phyloP scores from a whole-genome alignment of 2,888 invertebrate genomes.

The Malthinus seriepunctatus region DNA sequence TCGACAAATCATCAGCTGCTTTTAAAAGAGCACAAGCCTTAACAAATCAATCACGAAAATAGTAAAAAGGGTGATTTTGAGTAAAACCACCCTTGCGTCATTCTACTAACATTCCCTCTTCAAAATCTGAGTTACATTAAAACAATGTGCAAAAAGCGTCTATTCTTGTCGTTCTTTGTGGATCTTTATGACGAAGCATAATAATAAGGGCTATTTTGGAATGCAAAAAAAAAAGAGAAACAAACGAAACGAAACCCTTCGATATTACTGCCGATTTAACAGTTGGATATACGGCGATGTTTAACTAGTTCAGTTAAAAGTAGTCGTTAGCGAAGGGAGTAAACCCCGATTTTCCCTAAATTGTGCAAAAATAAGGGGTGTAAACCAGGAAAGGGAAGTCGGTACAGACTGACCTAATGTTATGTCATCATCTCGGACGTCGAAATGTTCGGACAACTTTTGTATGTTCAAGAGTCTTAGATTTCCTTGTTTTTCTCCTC shows the following conservation, averaged over 20 bases:
- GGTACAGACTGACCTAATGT: slow-evolving; percentile 52
- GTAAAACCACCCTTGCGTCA: slow-evolving; percentile 25
- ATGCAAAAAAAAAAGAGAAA: slow-evolving; percentile 15
- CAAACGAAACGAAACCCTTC: slow-evolving; percentile 19
- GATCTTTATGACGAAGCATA: slow-evolving; percentile 10
- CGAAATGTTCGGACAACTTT: slow-evolving; percentile 29
- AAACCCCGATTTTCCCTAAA: slow-evolving; percentile 49
- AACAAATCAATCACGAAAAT: slow-evolving; percentile 27
- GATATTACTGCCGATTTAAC: slow-evolving; percentile 11
- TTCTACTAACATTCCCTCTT: slow-evolving; percentile 13
- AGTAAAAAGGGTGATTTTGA: slow-evolving; percentile 27
- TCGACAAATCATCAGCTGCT: slow-evolving; percentile 27
- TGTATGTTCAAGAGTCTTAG: slow-evolving; percentile 41
- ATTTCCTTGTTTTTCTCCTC: slow-evolving; percentile 39
- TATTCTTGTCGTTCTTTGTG: too few species aligned
- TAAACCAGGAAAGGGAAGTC: slow-evolving; percentile 48
- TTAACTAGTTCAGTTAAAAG: slow-evolving; percentile 25
- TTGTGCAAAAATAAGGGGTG: slow-evolving; percentile 43
- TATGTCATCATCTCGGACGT: slow-evolving; percentile 45
- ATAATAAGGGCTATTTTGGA: slow-evolving; percentile 8
- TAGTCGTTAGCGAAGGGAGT: slow-evolving; percentile 37
- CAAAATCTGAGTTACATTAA: slow-evolving; percentile 24
- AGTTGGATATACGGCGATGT: slow-evolving; percentile 10
- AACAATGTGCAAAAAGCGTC: slow-evolving; percentile 28
- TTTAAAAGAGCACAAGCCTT: slow-evolving; percentile 22